Conservation (phyloP, 2,888 invertebrate species). For the Caenorhabditis wallacei region DNA sequence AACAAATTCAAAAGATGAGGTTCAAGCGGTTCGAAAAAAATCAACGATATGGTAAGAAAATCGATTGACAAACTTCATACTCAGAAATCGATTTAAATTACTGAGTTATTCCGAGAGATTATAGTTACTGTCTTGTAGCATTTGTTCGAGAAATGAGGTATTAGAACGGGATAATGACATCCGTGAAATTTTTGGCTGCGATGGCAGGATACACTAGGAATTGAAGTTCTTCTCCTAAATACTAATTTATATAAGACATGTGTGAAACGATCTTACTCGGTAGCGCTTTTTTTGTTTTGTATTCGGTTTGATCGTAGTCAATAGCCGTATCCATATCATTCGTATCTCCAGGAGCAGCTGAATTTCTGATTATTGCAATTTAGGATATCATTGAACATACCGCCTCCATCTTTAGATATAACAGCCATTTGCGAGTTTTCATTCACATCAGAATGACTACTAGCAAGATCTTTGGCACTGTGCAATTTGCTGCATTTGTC, state of each 20-base stretch:
- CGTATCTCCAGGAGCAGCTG: not conserved
- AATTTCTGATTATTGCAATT: not conserved
- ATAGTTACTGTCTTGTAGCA: conserved; percentile 1
- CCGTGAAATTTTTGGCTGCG: conserved; percentile 30
- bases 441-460: conserved; percentile 22
- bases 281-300: conserved; percentile 45
- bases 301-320: conserved; percentile 50
- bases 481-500: conserved; percentile 32
- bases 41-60: not conserved
- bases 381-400: not conserved
- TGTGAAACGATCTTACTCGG: conserved; percentile 25
- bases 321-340: conserved; percentile 61
- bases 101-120: conserved; percentile 1
- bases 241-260: not conserved
- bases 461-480: conserved; percentile 28
- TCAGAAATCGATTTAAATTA: conserved; percentile 4
- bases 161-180: conserved; percentile 47
- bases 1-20: conserved; percentile 40
- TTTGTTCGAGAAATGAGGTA: not conserved
- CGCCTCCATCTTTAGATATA: not conserved
- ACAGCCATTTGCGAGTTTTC: not conserved
- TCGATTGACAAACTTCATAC: not conserved
- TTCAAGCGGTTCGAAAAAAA: conserved; percentile 5
- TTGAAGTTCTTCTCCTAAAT: conserved; percentile 60
- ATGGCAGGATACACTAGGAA: conserved; percentile 46